Percentiles rank a stretch among this genome's conserved stretches.
These are phyloP conservation scores for Scaptomyza hsui DNA, from an alignment of 1,140 invertebrate genomes.

Conservation along the genomic window DNA sequence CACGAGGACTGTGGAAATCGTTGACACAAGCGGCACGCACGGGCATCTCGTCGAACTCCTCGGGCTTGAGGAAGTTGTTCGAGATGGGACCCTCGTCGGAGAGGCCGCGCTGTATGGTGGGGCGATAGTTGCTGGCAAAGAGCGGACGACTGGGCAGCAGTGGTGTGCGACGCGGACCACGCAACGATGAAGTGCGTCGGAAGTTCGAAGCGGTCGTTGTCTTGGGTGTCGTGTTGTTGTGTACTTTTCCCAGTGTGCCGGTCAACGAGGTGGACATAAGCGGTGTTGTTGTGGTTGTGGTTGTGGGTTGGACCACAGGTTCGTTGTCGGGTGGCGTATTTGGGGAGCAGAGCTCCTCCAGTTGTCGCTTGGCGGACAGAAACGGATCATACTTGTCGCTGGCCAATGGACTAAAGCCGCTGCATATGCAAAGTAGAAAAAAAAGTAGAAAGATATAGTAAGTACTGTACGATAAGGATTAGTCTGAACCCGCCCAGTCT, in stretches of 20 bases:
- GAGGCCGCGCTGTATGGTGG: constrained; percentile 81
- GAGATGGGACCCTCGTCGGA: constrained; percentile 83
- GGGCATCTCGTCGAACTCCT: constrained; percentile 83
- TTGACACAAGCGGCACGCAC: constrained; percentile 79
- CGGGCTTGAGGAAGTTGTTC: constrained; percentile 80
- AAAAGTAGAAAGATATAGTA: too few relatives aligned
- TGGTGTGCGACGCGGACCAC: constrained; percentile 71
- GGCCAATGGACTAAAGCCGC: constrained; percentile 61
- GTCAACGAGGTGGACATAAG: constrained; percentile 39
- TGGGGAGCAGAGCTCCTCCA: constrained; percentile 87
- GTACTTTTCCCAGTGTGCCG: constrained; percentile 52
- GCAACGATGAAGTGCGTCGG: constrained; percentile 75
- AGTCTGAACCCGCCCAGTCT: constrained; percentile 26
- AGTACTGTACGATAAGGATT: not conserved
- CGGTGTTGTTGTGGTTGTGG: constrained; percentile 38
- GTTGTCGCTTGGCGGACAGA: constrained; percentile 88
- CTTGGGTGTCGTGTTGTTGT: constrained; percentile 26
- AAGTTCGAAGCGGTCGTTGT: constrained; percentile 60
- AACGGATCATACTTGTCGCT: constrained; percentile 87
- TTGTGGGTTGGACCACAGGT: constrained; percentile 29
- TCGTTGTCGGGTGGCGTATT: constrained; percentile 62
- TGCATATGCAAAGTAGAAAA: constrained; percentile 34
- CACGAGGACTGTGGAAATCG: constrained; percentile 78
- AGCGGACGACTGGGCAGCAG: constrained; percentile 71
- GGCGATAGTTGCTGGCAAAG: constrained; percentile 74